Evolutionary conservation across 2,888 invertebrate species (phyloP).

Genomic region (Pseudococcus longispinus): DNA sequence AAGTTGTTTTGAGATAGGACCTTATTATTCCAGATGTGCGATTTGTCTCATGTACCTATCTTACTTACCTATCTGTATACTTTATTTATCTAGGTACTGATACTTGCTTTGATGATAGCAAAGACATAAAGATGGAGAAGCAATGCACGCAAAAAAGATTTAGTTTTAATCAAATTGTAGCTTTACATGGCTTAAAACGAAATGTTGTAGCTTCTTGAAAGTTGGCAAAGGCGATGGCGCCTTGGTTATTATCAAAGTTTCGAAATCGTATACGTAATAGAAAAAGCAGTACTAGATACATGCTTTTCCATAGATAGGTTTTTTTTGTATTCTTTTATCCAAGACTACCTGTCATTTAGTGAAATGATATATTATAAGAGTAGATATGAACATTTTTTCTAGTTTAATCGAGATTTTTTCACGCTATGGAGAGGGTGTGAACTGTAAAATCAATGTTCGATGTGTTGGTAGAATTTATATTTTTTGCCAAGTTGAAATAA

Average conservation of each 20-base stretch:
- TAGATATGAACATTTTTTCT: background rate
- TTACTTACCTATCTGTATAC: too few species aligned
- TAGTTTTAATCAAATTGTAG: background rate
- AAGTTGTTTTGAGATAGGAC: too few species aligned
- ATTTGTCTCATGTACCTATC: too few species aligned
- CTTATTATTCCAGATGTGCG: too few species aligned
- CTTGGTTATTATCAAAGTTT: slow-evolving; percentile 16
- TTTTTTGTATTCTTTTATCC: background rate
- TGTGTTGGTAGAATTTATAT: background rate
- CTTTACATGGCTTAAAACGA: slow-evolving; percentile 2
- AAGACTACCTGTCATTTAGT: background rate
- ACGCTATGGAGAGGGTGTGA: background rate
- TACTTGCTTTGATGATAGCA: background rate
- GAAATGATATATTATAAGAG: background rate
- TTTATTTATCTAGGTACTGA: too few species aligned
- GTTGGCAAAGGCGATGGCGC: background rate
- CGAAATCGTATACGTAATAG: slow-evolving; percentile 1
- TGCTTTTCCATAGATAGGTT: background rate
- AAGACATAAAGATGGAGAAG: background rate
- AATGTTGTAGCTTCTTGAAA: background rate
- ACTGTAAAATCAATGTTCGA: background rate
- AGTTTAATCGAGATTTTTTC: background rate
- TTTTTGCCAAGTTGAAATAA: background rate
- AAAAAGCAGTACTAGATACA: background rate
- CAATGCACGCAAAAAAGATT: background rate